These are phyloP conservation scores for Peromyscus californicus DNA, from an alignment of 2,113 vertebrate genomes.

Conservation along the genomic window DNA sequence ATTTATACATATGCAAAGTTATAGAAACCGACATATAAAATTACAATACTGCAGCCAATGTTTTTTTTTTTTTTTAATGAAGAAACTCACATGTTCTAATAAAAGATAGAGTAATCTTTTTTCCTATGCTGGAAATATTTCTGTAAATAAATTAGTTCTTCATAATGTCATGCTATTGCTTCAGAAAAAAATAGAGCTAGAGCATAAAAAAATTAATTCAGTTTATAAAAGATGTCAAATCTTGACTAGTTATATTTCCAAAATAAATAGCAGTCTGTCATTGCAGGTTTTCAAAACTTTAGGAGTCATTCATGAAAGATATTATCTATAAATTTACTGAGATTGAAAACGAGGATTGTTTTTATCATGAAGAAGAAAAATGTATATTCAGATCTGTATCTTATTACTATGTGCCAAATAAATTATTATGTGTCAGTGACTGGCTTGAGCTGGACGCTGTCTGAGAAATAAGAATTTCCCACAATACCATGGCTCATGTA, in stretches of 20 bases:
- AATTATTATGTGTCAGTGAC: conserved; percentile 21
- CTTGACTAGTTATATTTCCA: conserved; percentile 18
- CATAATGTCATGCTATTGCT: background rate
- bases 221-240: conserved; percentile 25
- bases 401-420: background rate
- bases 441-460: conserved; percentile 6
- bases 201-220: conserved; percentile 19
- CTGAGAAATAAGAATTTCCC: conserved; percentile 18
- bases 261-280: conserved; percentile 57
- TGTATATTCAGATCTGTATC: background rate
- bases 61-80: background rate
- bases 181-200: conserved; percentile 17
- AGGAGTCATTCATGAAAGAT: background rate
- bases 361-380: background rate
- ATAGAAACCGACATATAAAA: background rate
- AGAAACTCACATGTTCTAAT: background rate
- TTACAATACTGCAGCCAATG: background rate
- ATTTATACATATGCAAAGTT: background rate
- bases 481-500: background rate
- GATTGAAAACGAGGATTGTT: conserved; percentile 20
- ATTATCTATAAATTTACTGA: background rate
- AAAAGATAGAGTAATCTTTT: background rate
- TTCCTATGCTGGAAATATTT: background rate
- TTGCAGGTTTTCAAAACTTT: background rate
- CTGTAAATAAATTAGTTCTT: conserved; percentile 24